Percentiles rank a stretch among this genome's conserved stretches.
Evolutionary conservation across 1,140 invertebrate genomes (phyloP).

Genomic region (Heliconius himera): DNA sequence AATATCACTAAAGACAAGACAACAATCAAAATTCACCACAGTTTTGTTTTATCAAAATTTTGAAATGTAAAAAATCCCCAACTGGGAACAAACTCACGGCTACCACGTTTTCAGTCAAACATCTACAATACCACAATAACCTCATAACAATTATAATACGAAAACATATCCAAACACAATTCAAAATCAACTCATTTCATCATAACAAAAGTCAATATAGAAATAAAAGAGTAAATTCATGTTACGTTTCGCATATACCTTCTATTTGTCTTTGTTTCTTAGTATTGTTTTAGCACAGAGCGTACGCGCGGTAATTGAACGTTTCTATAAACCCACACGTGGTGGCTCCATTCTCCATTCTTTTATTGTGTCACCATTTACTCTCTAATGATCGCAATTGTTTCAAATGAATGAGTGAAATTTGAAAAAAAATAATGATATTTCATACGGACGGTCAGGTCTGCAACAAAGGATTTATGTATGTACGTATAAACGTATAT

Average conservation of each 20-base stretch:
- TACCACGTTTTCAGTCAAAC: too few relatives aligned
- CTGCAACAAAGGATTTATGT: slow-evolving; percentile 30
- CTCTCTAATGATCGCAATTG: slow-evolving; percentile 41
- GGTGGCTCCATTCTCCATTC: slow-evolving; percentile 35
- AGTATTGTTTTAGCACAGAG: slow-evolving; percentile 8
- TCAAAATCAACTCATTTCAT: slow-evolving; percentile 1
- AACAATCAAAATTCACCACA: too few relatives aligned
- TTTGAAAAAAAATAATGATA: slow-evolving; percentile 39
- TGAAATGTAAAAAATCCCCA: too few relatives aligned
- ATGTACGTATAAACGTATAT: background rate
- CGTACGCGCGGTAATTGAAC: slow-evolving; percentile 38
- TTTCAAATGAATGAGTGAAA: slow-evolving; percentile 31
- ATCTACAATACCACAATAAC: background rate
- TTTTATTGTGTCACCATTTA: slow-evolving; percentile 39
- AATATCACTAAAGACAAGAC: too few relatives aligned
- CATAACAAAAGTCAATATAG: slow-evolving; percentile 13
- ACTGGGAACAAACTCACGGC: too few relatives aligned
- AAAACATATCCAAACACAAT: background rate
- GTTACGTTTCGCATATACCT: slow-evolving; percentile 17
- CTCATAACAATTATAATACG: background rate
- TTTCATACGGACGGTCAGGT: slow-evolving; percentile 19
- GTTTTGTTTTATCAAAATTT: too few relatives aligned
- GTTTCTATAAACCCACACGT: slow-evolving; percentile 37
- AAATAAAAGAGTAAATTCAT: slow-evolving; percentile 10
- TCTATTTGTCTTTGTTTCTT: slow-evolving; percentile 28